These are phyloP conservation scores for Vicugna pacos DNA, from an alignment of 2,113 vertebrate genomes.

Conservation along the genomic window DNA sequence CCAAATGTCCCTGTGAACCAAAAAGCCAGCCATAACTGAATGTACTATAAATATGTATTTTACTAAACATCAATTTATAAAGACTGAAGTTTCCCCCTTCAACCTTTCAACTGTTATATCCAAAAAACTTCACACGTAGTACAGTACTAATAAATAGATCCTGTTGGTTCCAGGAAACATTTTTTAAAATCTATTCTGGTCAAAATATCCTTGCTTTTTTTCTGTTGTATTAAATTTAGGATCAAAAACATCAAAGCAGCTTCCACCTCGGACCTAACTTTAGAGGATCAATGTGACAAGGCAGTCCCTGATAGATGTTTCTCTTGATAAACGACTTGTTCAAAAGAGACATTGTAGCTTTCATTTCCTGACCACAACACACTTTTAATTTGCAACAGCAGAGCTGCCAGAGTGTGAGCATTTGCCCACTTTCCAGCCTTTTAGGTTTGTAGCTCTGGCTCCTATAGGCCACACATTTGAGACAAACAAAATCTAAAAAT, in stretches of 20 bases:
- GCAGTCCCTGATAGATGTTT: conserved; percentile 91
- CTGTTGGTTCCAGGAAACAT: conserved; percentile 76
- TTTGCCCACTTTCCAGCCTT: conserved; percentile 87
- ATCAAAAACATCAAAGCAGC: conserved; percentile 90
- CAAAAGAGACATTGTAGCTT: conserved; percentile 94
- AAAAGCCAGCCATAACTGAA: conserved; percentile 35
- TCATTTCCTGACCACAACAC: conserved; percentile 94
- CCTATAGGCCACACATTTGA: conserved; percentile 84
- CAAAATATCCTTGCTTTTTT: conserved; percentile 80
- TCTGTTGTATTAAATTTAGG: conserved; percentile 90
- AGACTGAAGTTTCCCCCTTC: conserved; percentile 51
- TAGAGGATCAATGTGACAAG: conserved; percentile 91
- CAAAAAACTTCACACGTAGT: conserved; percentile 77
- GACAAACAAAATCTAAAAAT: conserved; percentile 86
- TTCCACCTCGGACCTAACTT: conserved; percentile 89
- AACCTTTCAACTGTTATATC: conserved; percentile 49
- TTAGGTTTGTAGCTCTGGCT: conserved; percentile 82
- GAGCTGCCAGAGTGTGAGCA: conserved; percentile 88
- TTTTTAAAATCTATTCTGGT: conserved; percentile 81
- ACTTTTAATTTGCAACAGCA: conserved; percentile 93
- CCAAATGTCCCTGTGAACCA: conserved; percentile 40
- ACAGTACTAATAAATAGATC: conserved; percentile 71
- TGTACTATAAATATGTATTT: conserved; percentile 27
- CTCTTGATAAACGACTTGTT: conserved; percentile 93
- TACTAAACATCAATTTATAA: conserved; percentile 60